Conservation (phyloP, 2,113 vertebrate genomes). For the Dascyllus trimaculatus region DNA sequence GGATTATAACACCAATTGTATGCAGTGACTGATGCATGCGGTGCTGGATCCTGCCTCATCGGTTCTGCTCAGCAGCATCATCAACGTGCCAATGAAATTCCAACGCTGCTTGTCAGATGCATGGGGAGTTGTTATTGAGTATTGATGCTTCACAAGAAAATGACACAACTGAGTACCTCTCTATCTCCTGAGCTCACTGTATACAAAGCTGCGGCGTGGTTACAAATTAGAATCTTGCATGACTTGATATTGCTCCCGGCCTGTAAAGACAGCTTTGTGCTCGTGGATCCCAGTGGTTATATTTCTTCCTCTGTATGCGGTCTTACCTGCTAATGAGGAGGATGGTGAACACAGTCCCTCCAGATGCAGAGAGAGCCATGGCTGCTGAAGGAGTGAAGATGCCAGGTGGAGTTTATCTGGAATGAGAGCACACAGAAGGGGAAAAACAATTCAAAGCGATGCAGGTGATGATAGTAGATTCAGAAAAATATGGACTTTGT, state of each 20-base stretch:
- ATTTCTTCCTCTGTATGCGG: constrained; percentile 22
- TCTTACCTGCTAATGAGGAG: constrained; percentile 85
- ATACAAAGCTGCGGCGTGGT: not conserved
- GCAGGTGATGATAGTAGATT: not conserved
- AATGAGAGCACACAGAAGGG: constrained; percentile 52
- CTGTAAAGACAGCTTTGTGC: constrained; percentile 14
- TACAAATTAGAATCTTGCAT: constrained; percentile 43
- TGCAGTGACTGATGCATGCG: constrained; percentile 43
- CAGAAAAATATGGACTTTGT: constrained; percentile 8
- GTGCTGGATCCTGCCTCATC: constrained; percentile 50
- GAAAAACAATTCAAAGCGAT: constrained; percentile 30
- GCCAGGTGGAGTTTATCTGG: constrained; percentile 77
- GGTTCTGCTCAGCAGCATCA: constrained; percentile 45
- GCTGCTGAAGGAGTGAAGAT: constrained; percentile 55
- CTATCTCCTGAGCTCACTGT: not conserved
- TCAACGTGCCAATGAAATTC: constrained; percentile 36
- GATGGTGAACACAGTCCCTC: constrained; percentile 72
- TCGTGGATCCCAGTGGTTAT: constrained; percentile 30
- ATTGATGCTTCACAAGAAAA: constrained; percentile 39
- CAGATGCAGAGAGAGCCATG: constrained; percentile 73
- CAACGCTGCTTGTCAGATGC: constrained; percentile 15
- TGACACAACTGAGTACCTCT: not conserved
- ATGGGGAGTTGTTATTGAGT: constrained; percentile 35
- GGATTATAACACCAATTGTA: constrained; percentile 67
- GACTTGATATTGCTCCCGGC: constrained; percentile 33